Conservation (phyloP, 2,797 vertebrate species). For the Pampus argenteus region DNA sequence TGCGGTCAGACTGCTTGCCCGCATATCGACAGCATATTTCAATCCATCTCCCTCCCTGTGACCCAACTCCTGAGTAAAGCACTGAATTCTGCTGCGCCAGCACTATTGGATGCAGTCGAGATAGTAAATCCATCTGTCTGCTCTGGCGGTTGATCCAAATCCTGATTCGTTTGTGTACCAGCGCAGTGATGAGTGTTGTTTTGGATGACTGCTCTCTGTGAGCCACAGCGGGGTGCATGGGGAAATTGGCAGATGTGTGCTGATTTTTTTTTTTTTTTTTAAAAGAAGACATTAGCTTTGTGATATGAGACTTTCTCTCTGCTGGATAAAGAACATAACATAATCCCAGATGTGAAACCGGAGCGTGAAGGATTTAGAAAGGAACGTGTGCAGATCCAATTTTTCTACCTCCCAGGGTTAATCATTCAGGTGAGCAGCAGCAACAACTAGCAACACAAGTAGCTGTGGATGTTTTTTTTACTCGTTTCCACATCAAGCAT, state of each 20-base stretch:
- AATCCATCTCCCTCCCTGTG: slow-evolving; percentile 50
- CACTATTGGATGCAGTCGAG: slow-evolving; percentile 47
- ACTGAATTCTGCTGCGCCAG: slow-evolving; percentile 64
- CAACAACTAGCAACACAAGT: slow-evolving; percentile 7
- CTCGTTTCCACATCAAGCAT: slow-evolving; percentile 14
- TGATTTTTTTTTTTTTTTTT: slow-evolving; percentile 6
- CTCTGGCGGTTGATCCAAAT: slow-evolving; percentile 51
- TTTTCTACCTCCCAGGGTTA: slow-evolving; percentile 30
- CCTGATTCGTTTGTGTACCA: slow-evolving; percentile 27
- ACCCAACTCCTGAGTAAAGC: slow-evolving; percentile 59
- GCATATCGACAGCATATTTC: slow-evolving; percentile 60
- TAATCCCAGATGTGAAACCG: slow-evolving; percentile 40
- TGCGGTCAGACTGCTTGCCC: slow-evolving; percentile 32
- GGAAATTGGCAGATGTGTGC: slow-evolving; percentile 19
- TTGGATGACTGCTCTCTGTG: slow-evolving; percentile 24
- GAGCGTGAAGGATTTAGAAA: slow-evolving; percentile 10
- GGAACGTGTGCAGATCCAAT: neutral
- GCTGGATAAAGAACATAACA: slow-evolving; percentile 26
- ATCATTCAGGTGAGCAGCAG: slow-evolving; percentile 29
- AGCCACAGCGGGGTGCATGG: slow-evolving; percentile 18
- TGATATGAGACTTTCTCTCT: slow-evolving; percentile 34
- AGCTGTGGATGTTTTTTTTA: slow-evolving; percentile 9
- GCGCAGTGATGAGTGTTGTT: slow-evolving; percentile 11
- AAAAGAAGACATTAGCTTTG: slow-evolving; percentile 32
- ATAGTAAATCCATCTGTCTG: slow-evolving; percentile 75